A percentile compares a stretch with the other conserved stretches of the same genome.
Conservation (phyloP, 2,888 invertebrate species). For the Prenolepis imparis region DNA sequence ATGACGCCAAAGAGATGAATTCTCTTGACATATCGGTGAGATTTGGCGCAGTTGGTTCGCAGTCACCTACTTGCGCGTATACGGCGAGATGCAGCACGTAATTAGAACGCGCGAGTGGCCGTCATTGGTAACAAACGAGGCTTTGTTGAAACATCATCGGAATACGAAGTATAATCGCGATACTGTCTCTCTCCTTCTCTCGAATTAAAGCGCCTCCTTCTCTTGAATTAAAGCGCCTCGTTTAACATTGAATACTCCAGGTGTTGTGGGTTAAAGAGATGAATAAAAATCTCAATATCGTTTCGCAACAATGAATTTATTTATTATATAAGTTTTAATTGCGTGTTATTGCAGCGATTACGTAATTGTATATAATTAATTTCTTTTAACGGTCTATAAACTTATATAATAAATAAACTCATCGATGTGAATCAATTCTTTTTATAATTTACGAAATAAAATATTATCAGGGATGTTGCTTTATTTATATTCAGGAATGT, state of each 20-base stretch:
- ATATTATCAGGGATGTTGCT: not conserved
- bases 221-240: slow-evolving; percentile 62
- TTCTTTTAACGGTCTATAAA: not conserved
- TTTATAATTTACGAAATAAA: slow-evolving; percentile 1
- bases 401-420: slow-evolving; percentile 17
- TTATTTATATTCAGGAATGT: not conserved
- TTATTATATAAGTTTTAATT: slow-evolving; percentile 3
- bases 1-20: slow-evolving; percentile 50
- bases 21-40: slow-evolving; percentile 43
- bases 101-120: slow-evolving; percentile 70
- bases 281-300: slow-evolving; percentile 17
- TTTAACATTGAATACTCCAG: slow-evolving; percentile 68
- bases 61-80: slow-evolving; percentile 67
- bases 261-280: slow-evolving; percentile 64
- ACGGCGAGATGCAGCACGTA: slow-evolving; percentile 63
- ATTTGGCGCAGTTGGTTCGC: slow-evolving; percentile 41
- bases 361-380: slow-evolving; percentile 5
- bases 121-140: slow-evolving; percentile 70
- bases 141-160: slow-evolving; percentile 71
- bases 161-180: slow-evolving; percentile 58
- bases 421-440: not conserved
- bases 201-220: slow-evolving; percentile 57
- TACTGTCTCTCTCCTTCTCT: slow-evolving; percentile 41
- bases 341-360: not conserved
- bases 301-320: slow-evolving; percentile 2